These are phyloP conservation scores for Octopus bimaculoides DNA, from an alignment of 1,140 invertebrate species.

Conservation along the genomic window DNA sequence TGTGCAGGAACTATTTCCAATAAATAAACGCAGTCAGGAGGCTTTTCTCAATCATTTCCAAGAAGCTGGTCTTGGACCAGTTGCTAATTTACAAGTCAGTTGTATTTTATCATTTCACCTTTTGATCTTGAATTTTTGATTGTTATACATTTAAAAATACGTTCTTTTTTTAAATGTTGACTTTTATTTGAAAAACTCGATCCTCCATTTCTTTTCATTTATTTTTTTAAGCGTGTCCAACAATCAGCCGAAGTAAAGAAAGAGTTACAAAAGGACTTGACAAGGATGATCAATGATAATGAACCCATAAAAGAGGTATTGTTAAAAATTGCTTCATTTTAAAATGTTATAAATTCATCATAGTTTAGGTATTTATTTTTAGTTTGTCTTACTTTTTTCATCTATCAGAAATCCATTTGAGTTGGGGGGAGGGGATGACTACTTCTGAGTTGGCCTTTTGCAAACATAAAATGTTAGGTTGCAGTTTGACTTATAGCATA, in stretches of 20 bases:
- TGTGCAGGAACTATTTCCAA: slow-evolving; percentile 84
- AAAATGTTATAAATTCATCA: background rate
- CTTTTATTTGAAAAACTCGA: slow-evolving; percentile 24
- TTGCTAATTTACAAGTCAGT: slow-evolving; percentile 76
- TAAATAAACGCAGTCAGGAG: slow-evolving; percentile 87
- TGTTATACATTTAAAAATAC: background rate
- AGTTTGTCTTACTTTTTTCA: too few relatives aligned
- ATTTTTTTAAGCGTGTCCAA: slow-evolving; percentile 42
- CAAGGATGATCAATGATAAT: slow-evolving; percentile 76
- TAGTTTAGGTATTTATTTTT: too few relatives aligned
- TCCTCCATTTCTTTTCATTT: background rate
- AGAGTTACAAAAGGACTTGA: slow-evolving; percentile 72
- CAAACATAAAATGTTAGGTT: too few relatives aligned
- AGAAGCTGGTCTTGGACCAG: slow-evolving; percentile 77
- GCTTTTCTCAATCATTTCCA: slow-evolving; percentile 81
- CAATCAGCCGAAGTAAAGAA: slow-evolving; percentile 82
- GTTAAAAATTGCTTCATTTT: too few relatives aligned
- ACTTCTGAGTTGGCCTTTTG: too few relatives aligned
- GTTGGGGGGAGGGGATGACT: too few relatives aligned
- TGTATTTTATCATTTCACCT: background rate
- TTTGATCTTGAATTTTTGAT: background rate
- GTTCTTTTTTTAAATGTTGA: background rate
- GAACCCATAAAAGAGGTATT: slow-evolving; percentile 63
- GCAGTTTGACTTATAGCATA: too few relatives aligned
- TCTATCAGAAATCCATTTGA: too few relatives aligned